These are phyloP conservation scores for Melieria crassipennis DNA, from an alignment of 2,888 invertebrate species.

Conservation along the genomic window DNA sequence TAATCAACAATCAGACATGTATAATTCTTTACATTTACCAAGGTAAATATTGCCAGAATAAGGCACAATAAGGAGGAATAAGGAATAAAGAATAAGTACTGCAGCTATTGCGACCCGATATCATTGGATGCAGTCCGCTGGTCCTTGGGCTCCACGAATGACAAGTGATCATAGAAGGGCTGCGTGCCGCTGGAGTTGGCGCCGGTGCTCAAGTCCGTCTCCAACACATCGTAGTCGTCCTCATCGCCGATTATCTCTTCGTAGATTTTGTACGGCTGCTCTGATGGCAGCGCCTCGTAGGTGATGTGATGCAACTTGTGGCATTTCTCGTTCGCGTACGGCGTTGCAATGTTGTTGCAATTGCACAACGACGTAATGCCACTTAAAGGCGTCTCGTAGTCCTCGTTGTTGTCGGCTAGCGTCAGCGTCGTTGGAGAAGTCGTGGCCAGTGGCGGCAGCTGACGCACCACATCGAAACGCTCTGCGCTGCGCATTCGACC, in stretches of 20 bases:
- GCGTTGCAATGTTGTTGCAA: constrained; percentile 44
- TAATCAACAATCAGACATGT: no score
- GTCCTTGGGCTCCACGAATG: constrained; percentile 33
- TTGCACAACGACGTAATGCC: constrained; percentile 55
- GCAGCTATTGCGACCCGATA: no score
- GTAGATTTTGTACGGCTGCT: constrained; percentile 55
- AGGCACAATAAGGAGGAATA: no score
- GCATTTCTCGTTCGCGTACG: constrained; percentile 35
- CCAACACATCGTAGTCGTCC: constrained; percentile 18
- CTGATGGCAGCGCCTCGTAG: constrained; percentile 52
- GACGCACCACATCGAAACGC: constrained; percentile 58
- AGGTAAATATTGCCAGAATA: no score
- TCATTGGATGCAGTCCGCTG: no score
- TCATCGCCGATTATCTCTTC: constrained; percentile 56
- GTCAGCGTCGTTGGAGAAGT: constrained; percentile 28
- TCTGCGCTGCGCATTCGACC: constrained; percentile 46
- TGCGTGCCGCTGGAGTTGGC: constrained; percentile 14
- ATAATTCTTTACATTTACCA: no score
- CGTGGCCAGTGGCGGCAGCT: constrained; percentile 37
- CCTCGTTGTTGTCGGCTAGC: constrained; percentile 41
- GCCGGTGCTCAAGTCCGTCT: constrained; percentile 18
- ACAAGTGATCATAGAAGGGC: constrained; percentile 46
- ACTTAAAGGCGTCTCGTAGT: constrained; percentile 58
- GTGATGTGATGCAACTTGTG: constrained; percentile 55
- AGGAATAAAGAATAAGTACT: no score